These are phyloP conservation scores for Temnothorax unifasciatus DNA, from an alignment of 2,888 invertebrate species.

Conservation along the genomic window DNA sequence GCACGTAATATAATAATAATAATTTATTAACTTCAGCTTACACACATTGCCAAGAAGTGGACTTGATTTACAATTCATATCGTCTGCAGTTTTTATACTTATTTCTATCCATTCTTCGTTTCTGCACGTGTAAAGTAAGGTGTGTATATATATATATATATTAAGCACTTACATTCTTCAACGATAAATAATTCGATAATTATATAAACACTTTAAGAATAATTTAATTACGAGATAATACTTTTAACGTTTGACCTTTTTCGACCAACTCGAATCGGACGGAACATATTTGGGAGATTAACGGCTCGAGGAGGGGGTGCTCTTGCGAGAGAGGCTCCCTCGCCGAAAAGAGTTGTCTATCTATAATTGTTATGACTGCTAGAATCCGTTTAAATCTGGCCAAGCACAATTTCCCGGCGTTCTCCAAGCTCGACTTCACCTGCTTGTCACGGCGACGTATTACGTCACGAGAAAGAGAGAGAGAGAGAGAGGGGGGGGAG, in stretches of 20 bases:
- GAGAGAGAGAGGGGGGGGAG: slow-evolving; percentile 57
- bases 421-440: slow-evolving; percentile 60
- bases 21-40: no score
- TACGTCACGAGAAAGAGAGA: slow-evolving; percentile 66
- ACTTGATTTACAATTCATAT: no score
- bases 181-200: not conserved
- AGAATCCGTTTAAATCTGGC: slow-evolving; percentile 32
- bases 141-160: slow-evolving; percentile 8
- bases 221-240: slow-evolving; percentile 18
- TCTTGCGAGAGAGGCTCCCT: not conserved
- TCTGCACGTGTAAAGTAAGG: not conserved
- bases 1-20: no score
- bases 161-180: not conserved
- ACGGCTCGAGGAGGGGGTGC: not conserved
- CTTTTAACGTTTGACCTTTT: not conserved
- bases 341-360: slow-evolving; percentile 12
- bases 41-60: no score
- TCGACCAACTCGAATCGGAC: not conserved
- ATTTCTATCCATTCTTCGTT: no score
- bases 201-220: not conserved
- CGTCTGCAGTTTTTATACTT: no score
- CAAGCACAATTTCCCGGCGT: slow-evolving; percentile 11
- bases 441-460: slow-evolving; percentile 57
- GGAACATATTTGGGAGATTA: not conserved
- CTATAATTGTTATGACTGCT: slow-evolving; percentile 20